phyloP scores from a whole-genome alignment of 2,113 vertebrate species.

The Calypte anna region DNA sequence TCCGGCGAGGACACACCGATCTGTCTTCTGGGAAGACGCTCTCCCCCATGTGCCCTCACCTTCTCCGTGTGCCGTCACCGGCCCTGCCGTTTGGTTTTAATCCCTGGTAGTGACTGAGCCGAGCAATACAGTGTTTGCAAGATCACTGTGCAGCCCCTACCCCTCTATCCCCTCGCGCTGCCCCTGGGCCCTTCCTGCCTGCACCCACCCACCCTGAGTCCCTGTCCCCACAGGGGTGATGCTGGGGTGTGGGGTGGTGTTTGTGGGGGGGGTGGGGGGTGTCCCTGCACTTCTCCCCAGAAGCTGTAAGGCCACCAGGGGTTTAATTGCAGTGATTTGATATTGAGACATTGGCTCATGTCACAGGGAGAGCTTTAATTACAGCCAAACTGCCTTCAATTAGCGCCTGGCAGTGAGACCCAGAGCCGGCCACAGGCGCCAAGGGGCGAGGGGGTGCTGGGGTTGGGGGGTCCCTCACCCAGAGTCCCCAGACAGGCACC shows the following conservation, averaged over 20 bases:
- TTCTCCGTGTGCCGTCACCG: neutral
- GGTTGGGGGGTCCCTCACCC: neutral
- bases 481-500: rapidly evolving
- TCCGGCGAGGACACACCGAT: neutral
- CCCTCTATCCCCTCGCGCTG: neutral
- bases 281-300: neutral
- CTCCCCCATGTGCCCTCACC: neutral
- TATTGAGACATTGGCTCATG: slow-evolving; percentile 11
- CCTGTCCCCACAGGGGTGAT: neutral
- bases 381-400: neutral
- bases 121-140: slow-evolving; percentile 60
- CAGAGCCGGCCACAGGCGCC: neutral
- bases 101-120: slow-evolving; percentile 55
- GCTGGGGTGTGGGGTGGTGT: neutral
- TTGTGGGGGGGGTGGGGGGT: neutral
- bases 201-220: neutral
- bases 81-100: slow-evolving; percentile 20
- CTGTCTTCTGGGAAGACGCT: slow-evolving; percentile 69
- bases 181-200: neutral
- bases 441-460: neutral
- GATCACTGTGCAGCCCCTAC: neutral
- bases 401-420: neutral
- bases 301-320: neutral
- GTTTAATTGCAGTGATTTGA: slow-evolving; percentile 2
- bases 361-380: slow-evolving; percentile 29